Conservation (phyloP, 2,888 invertebrate genomes). For the Tenthredo amoena region DNA sequence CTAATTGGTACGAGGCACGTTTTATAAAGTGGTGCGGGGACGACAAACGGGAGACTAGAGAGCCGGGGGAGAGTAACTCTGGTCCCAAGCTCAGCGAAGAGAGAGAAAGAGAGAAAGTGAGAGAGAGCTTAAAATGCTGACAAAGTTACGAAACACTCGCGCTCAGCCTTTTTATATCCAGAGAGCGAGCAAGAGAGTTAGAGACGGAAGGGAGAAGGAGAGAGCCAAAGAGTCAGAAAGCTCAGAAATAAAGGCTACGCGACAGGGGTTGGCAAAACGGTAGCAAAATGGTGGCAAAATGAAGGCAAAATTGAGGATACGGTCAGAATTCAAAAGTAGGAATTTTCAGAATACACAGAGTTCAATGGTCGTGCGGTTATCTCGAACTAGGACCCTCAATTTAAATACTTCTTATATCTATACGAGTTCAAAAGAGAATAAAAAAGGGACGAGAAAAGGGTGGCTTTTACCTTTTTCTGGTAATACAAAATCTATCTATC, state of each 20-base stretch:
- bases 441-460: background rate
- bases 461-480: background rate
- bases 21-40: conserved; percentile 64
- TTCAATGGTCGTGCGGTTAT: conserved; percentile 31
- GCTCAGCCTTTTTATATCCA: conserved; percentile 67
- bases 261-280: conserved; percentile 48
- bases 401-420: conserved; percentile 19
- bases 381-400: conserved; percentile 23
- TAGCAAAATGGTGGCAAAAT: conserved; percentile 45
- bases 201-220: conserved; percentile 51
- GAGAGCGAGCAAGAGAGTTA: conserved; percentile 57
- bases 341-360: background rate
- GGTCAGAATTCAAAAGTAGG: conserved; percentile 56
- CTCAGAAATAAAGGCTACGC: conserved; percentile 51
- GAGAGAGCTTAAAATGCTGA: conserved; percentile 72
- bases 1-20: conserved; percentile 72
- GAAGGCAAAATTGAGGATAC: conserved; percentile 54
- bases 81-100: conserved; percentile 51
- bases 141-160: conserved; percentile 74
- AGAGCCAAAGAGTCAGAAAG: conserved; percentile 58
- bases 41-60: conserved; percentile 37
- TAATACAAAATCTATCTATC: conserved; percentile 1
- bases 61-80: conserved; percentile 33
- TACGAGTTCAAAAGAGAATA: background rate
- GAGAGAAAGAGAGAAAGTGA: conserved; percentile 51